Percentiles rank a stretch among this genome's conserved stretches.
phyloP scores from a whole-genome alignment of 2,797 vertebrate species.

The Protonibea diacanthus region DNA sequence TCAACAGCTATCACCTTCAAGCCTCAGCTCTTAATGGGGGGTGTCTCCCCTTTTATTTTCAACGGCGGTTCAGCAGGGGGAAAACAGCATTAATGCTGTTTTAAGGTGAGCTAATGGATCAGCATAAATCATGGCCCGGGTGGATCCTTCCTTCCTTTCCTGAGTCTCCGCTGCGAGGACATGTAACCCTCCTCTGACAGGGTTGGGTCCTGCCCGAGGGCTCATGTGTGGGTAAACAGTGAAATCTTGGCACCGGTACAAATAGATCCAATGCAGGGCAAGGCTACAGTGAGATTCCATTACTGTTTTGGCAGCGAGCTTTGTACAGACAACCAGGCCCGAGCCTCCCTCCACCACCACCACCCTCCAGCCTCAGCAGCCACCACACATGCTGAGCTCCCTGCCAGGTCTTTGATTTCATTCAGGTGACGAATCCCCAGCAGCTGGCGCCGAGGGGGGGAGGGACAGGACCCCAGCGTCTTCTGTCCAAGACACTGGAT shows the following conservation, averaged over 20 bases:
- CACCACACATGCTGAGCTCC: constrained; percentile 52
- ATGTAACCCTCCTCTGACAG: constrained; percentile 8
- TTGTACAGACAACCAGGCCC: constrained; percentile 18
- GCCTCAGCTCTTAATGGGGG: constrained; percentile 56
- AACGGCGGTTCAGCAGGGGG: constrained; percentile 29
- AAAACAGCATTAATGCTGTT: constrained; percentile 48
- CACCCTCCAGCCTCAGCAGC: constrained; percentile 25
- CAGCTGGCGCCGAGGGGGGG: constrained; percentile 41
- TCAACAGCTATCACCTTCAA: constrained; percentile 70
- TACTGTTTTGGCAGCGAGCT: constrained; percentile 63
- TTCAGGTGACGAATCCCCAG: constrained; percentile 63
- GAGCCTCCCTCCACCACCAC: neutral
- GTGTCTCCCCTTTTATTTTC: constrained; percentile 55
- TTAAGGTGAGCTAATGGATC: constrained; percentile 64
- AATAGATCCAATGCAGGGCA: constrained; percentile 50
- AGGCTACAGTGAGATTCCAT: constrained; percentile 60
- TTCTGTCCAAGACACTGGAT: neutral
- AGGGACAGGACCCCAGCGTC: neutral
- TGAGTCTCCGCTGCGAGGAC: constrained; percentile 5
- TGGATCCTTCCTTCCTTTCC: neutral
- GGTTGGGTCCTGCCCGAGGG: constrained; percentile 21
- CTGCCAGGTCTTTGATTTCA: constrained; percentile 68
- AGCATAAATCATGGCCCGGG: constrained; percentile 36
- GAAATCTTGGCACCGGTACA: constrained; percentile 56
- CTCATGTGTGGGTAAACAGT: constrained; percentile 56